Evolutionary conservation across 1,140 invertebrate species (phyloP).

Genomic region (Platorchestia sp.): DNA sequence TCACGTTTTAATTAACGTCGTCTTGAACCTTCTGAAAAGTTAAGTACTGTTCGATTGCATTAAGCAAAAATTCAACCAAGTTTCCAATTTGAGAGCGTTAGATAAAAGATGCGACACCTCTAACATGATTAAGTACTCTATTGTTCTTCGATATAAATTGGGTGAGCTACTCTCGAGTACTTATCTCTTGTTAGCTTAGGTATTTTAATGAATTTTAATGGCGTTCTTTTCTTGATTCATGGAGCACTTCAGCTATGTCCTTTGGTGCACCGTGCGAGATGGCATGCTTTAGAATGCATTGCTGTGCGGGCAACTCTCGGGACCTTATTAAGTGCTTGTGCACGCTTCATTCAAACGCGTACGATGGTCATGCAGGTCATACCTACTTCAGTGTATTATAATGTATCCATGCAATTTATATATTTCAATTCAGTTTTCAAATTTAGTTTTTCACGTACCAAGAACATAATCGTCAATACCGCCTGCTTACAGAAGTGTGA

Average conservation of each 20-base stretch:
- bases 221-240: background rate
- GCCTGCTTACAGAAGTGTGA: background rate
- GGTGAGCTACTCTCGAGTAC: background rate
- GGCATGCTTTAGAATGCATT: background rate
- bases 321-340: background rate
- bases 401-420: background rate
- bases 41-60: background rate
- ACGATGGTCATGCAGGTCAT: background rate
- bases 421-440: background rate
- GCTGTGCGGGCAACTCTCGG: background rate
- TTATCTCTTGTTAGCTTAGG: background rate
- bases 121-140: background rate
- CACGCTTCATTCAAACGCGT: background rate
- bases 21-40: background rate
- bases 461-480: background rate
- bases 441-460: background rate
- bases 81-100: background rate
- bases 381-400: background rate
- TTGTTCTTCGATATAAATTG: background rate
- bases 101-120: background rate
- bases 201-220: conserved; percentile 3
- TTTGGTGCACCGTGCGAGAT: background rate
- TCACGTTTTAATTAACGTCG: background rate
- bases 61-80: background rate
- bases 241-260: background rate